phyloP scores from a whole-genome alignment of 2,888 invertebrate genomes.

The Ecdyonurus torrentis region DNA sequence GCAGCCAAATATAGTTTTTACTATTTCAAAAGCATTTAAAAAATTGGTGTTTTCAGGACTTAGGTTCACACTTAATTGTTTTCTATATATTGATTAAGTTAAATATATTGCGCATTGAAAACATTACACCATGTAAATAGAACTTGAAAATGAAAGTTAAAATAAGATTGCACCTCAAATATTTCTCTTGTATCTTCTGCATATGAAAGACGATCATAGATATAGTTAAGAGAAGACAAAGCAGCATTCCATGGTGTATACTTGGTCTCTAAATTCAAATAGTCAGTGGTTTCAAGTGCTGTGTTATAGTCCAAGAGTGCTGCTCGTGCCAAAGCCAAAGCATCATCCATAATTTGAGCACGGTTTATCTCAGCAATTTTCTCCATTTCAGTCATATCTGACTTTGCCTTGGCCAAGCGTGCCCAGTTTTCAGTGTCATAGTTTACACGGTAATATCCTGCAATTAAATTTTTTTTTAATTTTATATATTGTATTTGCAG shows the following conservation, averaged over 20 bases:
- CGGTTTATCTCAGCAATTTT: neutral
- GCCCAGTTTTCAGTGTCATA: conserved; percentile 36
- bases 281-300: neutral
- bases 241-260: neutral
- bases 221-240: neutral
- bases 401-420: conserved; percentile 13
- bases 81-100: no score
- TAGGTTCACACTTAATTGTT: no score
- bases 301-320: neutral
- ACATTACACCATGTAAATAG: no score
- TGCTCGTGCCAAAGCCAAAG: neutral
- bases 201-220: neutral
- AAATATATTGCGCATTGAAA: no score
- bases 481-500: neutral
- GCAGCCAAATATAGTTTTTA: no score
- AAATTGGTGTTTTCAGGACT: no score
- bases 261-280: neutral
- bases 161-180: neutral
- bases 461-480: conserved; percentile 14
- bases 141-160: no score
- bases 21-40: no score
- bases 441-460: conserved; percentile 42
- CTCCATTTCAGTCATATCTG: neutral
- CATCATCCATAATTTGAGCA: neutral
- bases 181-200: neutral